Conservation (phyloP, 2,797 vertebrate species). For the Eurystomus glaucurus region DNA sequence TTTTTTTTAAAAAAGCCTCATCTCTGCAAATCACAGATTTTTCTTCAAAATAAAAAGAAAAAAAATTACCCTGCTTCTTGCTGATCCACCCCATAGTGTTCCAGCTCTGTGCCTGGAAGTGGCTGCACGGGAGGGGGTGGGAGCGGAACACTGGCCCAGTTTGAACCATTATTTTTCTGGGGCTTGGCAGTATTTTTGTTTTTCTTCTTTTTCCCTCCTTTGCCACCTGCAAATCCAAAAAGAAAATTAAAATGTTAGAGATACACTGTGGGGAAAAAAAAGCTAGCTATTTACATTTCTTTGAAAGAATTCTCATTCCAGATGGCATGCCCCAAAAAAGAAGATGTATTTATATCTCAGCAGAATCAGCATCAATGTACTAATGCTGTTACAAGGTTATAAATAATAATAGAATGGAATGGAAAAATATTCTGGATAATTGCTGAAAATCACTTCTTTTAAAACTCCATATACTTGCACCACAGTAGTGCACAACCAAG, state of each 20-base stretch:
- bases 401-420: conserved; percentile 65
- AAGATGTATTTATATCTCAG: conserved; percentile 66
- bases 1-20: neutral
- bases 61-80: conserved; percentile 90
- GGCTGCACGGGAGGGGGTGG: conserved; percentile 97
- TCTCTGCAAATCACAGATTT: neutral
- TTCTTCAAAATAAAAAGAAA: neutral
- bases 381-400: conserved; percentile 55
- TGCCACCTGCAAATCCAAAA: conserved; percentile 90
- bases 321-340: conserved; percentile 49
- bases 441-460: conserved; percentile 56
- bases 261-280: neutral
- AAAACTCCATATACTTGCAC: conserved; percentile 8
- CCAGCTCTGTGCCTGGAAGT: conserved; percentile 95
- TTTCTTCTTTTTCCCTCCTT: conserved; percentile 99
- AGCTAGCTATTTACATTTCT: conserved; percentile 39
- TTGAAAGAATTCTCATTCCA: conserved; percentile 60
- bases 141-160: conserved; percentile 95
- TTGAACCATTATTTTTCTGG: conserved; percentile 94
- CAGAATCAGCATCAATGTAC: conserved; percentile 51
- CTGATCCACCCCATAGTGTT: conserved; percentile 92
- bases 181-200: conserved; percentile 92
- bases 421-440: conserved; percentile 54
- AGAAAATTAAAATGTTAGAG: conserved; percentile 33
- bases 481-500: conserved; percentile 19